Conservation (phyloP, 2,888 invertebrate genomes). For the Lepidocyrtinus sp. region DNA sequence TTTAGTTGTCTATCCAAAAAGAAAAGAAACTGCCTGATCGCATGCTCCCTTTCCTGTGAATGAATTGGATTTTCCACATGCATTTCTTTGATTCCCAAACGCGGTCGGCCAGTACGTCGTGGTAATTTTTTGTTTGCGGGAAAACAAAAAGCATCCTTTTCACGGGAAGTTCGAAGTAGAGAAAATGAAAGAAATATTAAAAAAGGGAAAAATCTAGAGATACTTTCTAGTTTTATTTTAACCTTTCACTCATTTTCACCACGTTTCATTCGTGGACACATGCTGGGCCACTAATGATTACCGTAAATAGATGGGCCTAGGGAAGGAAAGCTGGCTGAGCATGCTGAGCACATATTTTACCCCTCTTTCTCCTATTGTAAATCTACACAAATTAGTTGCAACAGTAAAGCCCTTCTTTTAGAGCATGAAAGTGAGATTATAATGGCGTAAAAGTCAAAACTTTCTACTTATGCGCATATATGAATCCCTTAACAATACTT, state of each 20-base stretch:
- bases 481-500: background rate
- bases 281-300: constrained; percentile 63
- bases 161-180: constrained; percentile 10
- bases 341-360: constrained; percentile 52
- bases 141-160: background rate
- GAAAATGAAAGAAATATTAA: constrained; percentile 19
- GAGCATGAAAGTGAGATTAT: too few species aligned
- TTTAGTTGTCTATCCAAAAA: constrained; percentile 46
- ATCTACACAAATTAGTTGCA: constrained; percentile 56
- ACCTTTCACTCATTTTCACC: constrained; percentile 62
- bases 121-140: background rate
- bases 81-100: background rate
- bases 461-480: background rate
- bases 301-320: constrained; percentile 61
- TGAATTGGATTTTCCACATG: constrained; percentile 32
- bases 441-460: too few species aligned
- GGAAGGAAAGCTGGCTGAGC: constrained; percentile 62
- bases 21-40: constrained; percentile 41
- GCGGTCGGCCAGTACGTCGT: too few species aligned
- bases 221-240: constrained; percentile 46
- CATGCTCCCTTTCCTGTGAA: constrained; percentile 43
- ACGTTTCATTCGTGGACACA: constrained; percentile 59
- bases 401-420: too few species aligned
- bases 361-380: constrained; percentile 17
- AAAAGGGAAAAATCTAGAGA: constrained; percentile 22